Conservation (phyloP, 2,113 vertebrate species). For the Hippocampus zosterae region DNA sequence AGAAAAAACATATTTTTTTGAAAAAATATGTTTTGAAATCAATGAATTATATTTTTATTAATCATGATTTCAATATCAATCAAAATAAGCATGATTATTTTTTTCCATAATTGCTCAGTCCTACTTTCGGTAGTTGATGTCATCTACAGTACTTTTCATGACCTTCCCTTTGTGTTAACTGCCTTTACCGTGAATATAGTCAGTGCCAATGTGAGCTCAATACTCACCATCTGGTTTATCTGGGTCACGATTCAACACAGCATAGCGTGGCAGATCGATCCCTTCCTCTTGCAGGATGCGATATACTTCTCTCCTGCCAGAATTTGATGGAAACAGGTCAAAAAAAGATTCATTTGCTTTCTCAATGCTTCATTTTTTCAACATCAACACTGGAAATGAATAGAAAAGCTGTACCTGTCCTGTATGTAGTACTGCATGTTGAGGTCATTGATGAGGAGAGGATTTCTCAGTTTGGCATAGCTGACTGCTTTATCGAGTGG, state of each 20-base stretch:
- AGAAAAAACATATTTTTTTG: too few species aligned
- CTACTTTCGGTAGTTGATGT: not conserved
- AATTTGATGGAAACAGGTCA: not conserved
- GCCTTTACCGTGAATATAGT: not conserved
- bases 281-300: conserved; percentile 96
- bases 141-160: not conserved
- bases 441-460: conserved; percentile 94
- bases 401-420: conserved; percentile 79
- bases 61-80: too few species aligned
- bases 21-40: too few species aligned
- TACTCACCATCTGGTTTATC: conserved; percentile 88
- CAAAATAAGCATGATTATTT: too few species aligned
- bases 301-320: conserved; percentile 90
- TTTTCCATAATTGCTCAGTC: too few species aligned
- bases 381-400: not conserved
- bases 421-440: conserved; percentile 99
- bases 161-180: not conserved
- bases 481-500: conserved; percentile 96
- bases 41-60: too few species aligned
- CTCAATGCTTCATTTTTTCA: not conserved
- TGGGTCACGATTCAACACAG: conserved; percentile 93
- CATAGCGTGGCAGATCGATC: conserved; percentile 93
- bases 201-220: not conserved
- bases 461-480: conserved; percentile 92
- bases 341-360: not conserved